Evolutionary conservation across 2,888 invertebrate genomes (phyloP), one percentile per base, ranked within the genome.

Genomic region (Yponomeuta sedellus): DNA sequence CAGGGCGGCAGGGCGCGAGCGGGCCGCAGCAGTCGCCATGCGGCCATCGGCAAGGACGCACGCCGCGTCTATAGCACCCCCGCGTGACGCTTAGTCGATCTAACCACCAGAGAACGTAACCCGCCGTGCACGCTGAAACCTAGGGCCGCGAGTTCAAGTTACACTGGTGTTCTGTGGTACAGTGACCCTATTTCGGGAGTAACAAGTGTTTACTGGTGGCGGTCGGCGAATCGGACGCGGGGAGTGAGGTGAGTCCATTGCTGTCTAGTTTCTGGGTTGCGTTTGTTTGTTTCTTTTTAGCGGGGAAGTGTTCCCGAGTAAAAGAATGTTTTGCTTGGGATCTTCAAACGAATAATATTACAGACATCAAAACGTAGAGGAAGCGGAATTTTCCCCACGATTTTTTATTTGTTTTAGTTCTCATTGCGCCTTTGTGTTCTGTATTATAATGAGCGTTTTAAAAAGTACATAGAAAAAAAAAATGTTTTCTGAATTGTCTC

Each of bases 1-100:
- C 16, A 12, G n/a, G 52, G 61, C 25, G 58, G 61, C 61, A 25
- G 61, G 61, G 44, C 11, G 25, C 52, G 20, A 28, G 52, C 44
- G 75, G 64, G 74, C 72, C 86, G 81, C 78, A 69, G 74, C 83
- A 88, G 88, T 89, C 79, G 82, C 75, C 76, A 83, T 83, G 84
- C 78, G 75, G 68, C 75, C 73, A 73, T 71, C 75, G 78, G 64
- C 66, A 72, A 67, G 69, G 77, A 71, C 70, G 79, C 76, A 80
- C 84, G 87, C 76, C 58, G 68, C 69, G 68, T 65, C 64, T 59
- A 39, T 65, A 59, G 57, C 64, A 52, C 63, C 65, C 71, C 72
- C 77, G 72, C 20, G 25, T 66, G 5, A 57, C 65, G 20, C 57
- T 65, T 44, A 64, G 44, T 64, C 64, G 64, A 57, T 28, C 57